Evolutionary conservation across 2,113 vertebrate species (phyloP).

Genomic region (Merops nubicus): DNA sequence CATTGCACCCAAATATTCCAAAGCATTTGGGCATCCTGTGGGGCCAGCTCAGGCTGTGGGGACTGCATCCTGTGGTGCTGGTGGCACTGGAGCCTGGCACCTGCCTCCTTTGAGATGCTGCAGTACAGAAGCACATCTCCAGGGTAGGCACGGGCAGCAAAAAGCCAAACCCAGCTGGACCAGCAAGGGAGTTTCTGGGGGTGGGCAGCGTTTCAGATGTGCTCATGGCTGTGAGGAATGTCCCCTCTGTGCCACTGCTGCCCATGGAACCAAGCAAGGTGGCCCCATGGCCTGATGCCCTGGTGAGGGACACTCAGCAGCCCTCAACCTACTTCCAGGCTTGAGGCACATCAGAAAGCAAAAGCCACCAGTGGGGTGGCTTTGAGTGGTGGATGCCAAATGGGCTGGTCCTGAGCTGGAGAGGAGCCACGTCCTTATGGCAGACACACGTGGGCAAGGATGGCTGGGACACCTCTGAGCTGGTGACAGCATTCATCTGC

Average conservation of each 20-base stretch:
- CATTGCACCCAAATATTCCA: neutral
- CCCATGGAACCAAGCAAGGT: neutral
- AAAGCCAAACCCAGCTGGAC: neutral
- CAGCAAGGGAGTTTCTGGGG: neutral
- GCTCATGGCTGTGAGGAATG: neutral
- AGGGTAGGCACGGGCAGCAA: neutral
- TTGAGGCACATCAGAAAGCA: neutral
- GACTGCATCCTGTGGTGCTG: neutral
- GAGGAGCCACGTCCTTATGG: neutral
- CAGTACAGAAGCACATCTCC: neutral
- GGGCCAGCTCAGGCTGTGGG: neutral
- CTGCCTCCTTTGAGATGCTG: neutral
- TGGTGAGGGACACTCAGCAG: neutral
- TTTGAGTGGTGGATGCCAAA: neutral
- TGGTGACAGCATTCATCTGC: neutral
- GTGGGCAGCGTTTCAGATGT: too few relatives aligned
- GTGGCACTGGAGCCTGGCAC: neutral
- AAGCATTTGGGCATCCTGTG: neutral
- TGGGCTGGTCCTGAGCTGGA: neutral
- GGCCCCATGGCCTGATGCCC: accelerated
- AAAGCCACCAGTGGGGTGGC: neutral
- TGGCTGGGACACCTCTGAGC: neutral
- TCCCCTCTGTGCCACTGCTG: neutral
- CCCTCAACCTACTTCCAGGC: neutral
- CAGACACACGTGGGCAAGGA: neutral